Evolutionary conservation across 1,140 invertebrate genomes (phyloP).

Genomic region (Heliconius eleuchia): DNA sequence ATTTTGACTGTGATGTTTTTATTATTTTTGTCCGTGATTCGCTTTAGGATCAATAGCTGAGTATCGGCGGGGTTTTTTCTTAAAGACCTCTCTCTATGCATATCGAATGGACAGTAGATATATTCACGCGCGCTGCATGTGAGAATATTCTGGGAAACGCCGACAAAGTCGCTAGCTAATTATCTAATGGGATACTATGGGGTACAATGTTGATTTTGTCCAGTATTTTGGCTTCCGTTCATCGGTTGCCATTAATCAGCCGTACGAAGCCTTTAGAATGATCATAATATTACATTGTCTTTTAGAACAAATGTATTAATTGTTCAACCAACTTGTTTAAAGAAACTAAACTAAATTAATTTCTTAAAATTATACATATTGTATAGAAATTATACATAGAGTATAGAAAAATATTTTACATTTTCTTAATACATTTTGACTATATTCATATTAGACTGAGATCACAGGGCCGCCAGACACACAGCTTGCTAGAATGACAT

Average conservation of each 20-base stretch:
- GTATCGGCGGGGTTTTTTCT: slow-evolving; percentile 61
- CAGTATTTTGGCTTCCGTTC: slow-evolving; percentile 75
- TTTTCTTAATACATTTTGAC: too few relatives aligned
- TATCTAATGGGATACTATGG: slow-evolving; percentile 71
- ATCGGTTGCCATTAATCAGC: slow-evolving; percentile 67
- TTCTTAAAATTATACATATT: too few relatives aligned
- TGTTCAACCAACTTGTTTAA: too few relatives aligned
- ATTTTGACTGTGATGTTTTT: slow-evolving; percentile 81
- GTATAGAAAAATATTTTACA: too few relatives aligned
- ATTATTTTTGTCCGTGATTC: slow-evolving; percentile 79
- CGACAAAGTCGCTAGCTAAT: slow-evolving; percentile 70
- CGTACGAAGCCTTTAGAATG: slow-evolving; percentile 48
- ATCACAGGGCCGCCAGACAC: too few relatives aligned
- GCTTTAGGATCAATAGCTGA: slow-evolving; percentile 63
- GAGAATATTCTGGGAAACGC: slow-evolving; percentile 61
- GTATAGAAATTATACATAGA: too few relatives aligned
- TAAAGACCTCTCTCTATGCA: slow-evolving; percentile 58
- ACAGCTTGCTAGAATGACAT: too few relatives aligned
- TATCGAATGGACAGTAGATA: slow-evolving; percentile 50
- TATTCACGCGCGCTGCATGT: slow-evolving; percentile 46
- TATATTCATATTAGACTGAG: too few relatives aligned
- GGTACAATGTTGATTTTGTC: slow-evolving; percentile 66
- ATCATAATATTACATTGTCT: background rate
- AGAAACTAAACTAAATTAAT: too few relatives aligned
- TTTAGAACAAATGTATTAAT: background rate